Evolutionary conservation across 2,113 vertebrate genomes (phyloP).

Genomic region (Syngnathoides biaculeatus): DNA sequence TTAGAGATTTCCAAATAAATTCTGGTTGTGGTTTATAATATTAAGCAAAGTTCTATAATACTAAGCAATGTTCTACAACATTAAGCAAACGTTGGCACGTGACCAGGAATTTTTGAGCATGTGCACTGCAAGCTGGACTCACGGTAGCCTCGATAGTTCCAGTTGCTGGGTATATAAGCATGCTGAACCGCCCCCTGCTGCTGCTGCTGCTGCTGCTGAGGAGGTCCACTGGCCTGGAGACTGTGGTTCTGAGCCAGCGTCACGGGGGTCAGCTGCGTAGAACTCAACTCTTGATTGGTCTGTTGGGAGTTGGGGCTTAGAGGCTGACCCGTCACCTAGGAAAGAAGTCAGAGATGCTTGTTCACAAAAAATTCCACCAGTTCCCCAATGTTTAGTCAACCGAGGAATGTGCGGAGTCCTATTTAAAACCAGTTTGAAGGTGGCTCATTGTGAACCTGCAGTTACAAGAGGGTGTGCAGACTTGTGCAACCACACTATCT

Average conservation of each 20-base stretch:
- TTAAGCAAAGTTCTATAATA: too few species aligned
- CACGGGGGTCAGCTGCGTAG: constrained; percentile 79
- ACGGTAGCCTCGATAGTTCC: constrained; percentile 94
- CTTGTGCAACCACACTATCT: too few species aligned
- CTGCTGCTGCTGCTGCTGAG: constrained; percentile 54
- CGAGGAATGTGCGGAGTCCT: too few species aligned
- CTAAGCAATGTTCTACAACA: too few species aligned
- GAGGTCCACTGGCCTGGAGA: constrained; percentile 75
- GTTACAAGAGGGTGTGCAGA: too few species aligned
- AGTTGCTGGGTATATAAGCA: constrained; percentile 85
- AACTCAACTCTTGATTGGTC: constrained; percentile 83
- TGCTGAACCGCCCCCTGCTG: constrained; percentile 85
- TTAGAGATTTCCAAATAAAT: too few species aligned
- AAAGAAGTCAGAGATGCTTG: not conserved
- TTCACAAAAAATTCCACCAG: not conserved
- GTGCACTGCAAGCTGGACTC: constrained; percentile 50
- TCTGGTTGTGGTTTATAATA: too few species aligned
- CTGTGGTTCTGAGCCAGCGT: constrained; percentile 75
- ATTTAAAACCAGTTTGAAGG: too few species aligned
- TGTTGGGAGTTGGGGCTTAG: constrained; percentile 88
- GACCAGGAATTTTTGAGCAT: not conserved
- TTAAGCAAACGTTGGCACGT: not conserved
- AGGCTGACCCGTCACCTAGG: constrained; percentile 81
- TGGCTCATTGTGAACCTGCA: too few species aligned
- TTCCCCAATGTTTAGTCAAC: too few species aligned